Evolutionary conservation across 2,888 invertebrate species (phyloP).

Genomic region (Cheilosia variabilis): DNA sequence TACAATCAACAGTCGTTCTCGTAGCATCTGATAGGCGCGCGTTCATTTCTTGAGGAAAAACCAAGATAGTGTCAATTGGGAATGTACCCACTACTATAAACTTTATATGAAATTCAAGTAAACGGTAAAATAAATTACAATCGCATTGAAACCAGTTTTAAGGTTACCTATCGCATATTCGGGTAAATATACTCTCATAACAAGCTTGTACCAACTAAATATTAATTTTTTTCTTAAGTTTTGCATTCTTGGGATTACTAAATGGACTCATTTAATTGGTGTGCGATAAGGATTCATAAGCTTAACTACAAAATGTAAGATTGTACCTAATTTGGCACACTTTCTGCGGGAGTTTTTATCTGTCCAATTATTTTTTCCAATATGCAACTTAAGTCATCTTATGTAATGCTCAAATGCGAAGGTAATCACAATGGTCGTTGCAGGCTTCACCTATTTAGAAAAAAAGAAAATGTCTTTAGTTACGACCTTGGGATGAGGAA

Average conservation of each 20-base stretch:
- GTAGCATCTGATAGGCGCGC: constrained; percentile 71
- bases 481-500: constrained; percentile 41
- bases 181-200: constrained; percentile 45
- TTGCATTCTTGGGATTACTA: constrained; percentile 1
- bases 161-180: constrained; percentile 28
- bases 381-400: constrained; percentile 65
- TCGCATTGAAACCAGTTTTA: constrained; percentile 60
- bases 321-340: constrained; percentile 14
- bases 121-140: constrained; percentile 32
- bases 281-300: constrained; percentile 41
- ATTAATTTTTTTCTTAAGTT: constrained; percentile 15
- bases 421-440: constrained; percentile 47
- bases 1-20: constrained; percentile 31
- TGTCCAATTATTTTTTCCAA: constrained; percentile 39
- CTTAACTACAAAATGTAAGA: not conserved
- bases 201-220: constrained; percentile 12
- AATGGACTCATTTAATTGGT: not conserved
- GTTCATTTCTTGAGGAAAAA: constrained; percentile 60
- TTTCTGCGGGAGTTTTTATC: constrained; percentile 21
- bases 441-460: constrained; percentile 31
- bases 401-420: constrained; percentile 63
- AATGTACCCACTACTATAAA: constrained; percentile 22
- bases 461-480: constrained; percentile 35
- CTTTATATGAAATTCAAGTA: constrained; percentile 21
- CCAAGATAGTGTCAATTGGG: constrained; percentile 53